These are phyloP conservation scores for Pristionchus pacificus DNA, from an alignment of 1,140 invertebrate genomes.

Conservation along the genomic window DNA sequence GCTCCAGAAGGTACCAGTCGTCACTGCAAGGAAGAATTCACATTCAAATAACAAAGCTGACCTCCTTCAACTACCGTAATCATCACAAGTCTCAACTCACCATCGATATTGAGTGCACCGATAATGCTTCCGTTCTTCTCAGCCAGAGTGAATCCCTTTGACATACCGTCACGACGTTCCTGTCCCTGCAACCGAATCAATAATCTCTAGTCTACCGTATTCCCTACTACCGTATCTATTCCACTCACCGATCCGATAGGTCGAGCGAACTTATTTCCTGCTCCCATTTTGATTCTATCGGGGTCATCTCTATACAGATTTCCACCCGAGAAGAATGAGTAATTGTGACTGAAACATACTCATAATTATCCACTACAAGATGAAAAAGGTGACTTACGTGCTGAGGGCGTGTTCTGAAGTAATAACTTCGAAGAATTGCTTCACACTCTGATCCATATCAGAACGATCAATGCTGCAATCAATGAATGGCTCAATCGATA, in stretches of 20 bases:
- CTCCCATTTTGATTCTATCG: not conserved
- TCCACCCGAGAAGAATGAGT: not conserved
- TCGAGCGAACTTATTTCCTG: not conserved
- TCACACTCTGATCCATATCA: not conserved
- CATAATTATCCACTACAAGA: not conserved
- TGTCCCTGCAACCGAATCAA: not conserved
- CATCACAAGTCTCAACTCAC: not conserved
- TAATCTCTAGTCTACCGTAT: not conserved
- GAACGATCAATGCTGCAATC: not conserved
- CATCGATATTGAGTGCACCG: not conserved
- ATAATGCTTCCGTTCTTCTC: not conserved
- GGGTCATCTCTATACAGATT: not conserved
- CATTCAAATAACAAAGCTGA: too few species aligned
- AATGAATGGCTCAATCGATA: too few species aligned
- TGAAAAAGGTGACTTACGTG: too few species aligned
- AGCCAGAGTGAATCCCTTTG: not conserved
- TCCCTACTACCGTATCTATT: not conserved
- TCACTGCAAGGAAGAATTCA: too few species aligned
- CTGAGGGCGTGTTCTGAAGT: not conserved
- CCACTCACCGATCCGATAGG: not conserved
- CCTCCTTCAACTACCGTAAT: too few species aligned
- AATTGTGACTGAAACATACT: not conserved
- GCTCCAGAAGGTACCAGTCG: not conserved
- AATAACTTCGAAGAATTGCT: not conserved
- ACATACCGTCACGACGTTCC: not conserved